These are phyloP conservation scores for Garrulus glandarius DNA, from an alignment of 2,797 vertebrate genomes.

Conservation along the genomic window DNA sequence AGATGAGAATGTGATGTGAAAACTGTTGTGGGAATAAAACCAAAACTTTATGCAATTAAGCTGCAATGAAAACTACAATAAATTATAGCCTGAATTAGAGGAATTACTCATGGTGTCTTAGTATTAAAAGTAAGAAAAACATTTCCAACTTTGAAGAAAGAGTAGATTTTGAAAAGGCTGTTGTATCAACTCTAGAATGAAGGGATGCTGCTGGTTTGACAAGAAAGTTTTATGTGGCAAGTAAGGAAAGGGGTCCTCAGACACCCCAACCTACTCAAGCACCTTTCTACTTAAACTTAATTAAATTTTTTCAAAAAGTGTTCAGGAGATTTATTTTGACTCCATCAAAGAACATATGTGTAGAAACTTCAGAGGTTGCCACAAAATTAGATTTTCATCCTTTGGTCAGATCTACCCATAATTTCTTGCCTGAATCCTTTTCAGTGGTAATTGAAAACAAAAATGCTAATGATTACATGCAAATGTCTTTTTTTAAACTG, in stretches of 20 bases:
- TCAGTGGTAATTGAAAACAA: constrained; percentile 17
- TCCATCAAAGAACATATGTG: neutral
- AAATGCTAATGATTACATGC: neutral
- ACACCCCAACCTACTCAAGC: neutral
- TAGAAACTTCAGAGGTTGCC: neutral
- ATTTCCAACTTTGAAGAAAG: neutral
- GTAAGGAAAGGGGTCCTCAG: neutral
- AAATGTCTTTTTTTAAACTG: neutral
- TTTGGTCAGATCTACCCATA: neutral
- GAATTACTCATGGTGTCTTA: neutral
- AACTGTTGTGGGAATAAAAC: constrained; percentile 4
- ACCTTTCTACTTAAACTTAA: neutral
- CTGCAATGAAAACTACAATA: neutral
- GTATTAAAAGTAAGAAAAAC: neutral
- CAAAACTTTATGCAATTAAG: neutral
- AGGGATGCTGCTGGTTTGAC: neutral
- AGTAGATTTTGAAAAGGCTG: neutral
- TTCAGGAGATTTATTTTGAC: neutral
- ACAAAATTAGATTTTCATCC: constrained; percentile 17
- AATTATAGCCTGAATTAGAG: neutral
- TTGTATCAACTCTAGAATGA: neutral
- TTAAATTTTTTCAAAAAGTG: neutral
- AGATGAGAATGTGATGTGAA: constrained; percentile 7
- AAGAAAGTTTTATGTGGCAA: neutral
- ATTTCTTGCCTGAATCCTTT: constrained; percentile 1